Conservation (phyloP, 2,888 invertebrate genomes). For the Calameuta pallipes region DNA sequence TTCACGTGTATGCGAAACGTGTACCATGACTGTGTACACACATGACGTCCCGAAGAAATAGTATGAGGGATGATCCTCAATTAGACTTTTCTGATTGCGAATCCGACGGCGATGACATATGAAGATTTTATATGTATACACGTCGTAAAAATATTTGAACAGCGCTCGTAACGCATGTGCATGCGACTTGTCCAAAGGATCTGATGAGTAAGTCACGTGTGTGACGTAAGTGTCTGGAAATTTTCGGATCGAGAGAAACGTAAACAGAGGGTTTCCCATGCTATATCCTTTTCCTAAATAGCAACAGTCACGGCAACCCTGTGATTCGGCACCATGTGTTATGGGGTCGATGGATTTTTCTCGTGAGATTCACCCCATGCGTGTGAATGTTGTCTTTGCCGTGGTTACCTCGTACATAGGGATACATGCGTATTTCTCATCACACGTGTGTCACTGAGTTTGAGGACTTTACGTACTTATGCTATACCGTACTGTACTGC, state of each 20-base stretch:
- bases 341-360: neutral
- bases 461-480: neutral
- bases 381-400: neutral
- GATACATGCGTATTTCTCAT: neutral
- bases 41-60: neutral
- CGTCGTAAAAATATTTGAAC: neutral
- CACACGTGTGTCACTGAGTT: neutral
- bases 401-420: neutral
- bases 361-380: neutral
- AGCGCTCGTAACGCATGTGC: neutral
- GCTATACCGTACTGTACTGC: neutral
- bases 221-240: neutral
- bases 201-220: neutral
- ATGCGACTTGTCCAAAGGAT: neutral
- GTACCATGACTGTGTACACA: neutral
- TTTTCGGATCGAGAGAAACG: neutral
- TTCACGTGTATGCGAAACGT: neutral
- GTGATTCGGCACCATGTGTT: neutral
- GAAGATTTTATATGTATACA: neutral
- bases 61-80: neutral
- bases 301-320: neutral
- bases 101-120: neutral
- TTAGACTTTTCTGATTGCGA: neutral
- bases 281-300: neutral
- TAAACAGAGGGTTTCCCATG: neutral